phyloP scores from a whole-genome alignment of 2,113 vertebrate genomes.

The Microcebus ravelobensis region DNA sequence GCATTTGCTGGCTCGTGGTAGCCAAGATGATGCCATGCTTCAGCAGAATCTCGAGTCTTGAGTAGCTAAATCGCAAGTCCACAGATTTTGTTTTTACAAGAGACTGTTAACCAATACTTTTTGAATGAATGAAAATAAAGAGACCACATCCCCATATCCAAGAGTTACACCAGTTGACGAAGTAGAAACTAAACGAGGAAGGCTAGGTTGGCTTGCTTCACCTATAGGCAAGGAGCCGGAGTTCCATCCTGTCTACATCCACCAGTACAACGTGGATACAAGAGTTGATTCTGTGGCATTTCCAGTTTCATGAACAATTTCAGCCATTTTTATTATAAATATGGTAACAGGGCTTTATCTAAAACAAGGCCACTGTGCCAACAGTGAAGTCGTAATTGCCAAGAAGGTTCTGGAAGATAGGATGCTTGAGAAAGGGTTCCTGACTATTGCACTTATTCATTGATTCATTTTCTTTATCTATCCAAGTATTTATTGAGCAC shows the following conservation, averaged over 20 bases:
- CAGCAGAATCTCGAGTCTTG: not conserved
- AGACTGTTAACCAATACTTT: not conserved
- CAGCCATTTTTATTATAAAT: not conserved
- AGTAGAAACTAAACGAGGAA: not conserved
- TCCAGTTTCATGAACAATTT: not conserved
- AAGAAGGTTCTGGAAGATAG: not conserved
- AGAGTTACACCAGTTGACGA: not conserved
- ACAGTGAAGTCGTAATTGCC: not conserved
- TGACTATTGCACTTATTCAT: not conserved
- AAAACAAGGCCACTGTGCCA: not conserved
- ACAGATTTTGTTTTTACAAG: not conserved
- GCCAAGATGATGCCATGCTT: not conserved
- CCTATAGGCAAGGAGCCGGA: not conserved
- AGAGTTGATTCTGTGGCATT: not conserved
- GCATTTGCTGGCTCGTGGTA: slow-evolving; percentile 23
- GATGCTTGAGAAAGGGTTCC: not conserved
- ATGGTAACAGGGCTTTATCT: not conserved
- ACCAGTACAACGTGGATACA: not conserved
- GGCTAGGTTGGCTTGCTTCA: not conserved
- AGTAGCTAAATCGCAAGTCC: not conserved
- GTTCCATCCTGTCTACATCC: not conserved
- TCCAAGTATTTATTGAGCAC: not conserved
- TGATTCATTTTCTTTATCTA: not conserved
- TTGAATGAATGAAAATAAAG: slow-evolving; percentile 29
- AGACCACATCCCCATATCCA: not conserved